phyloP scores from a whole-genome alignment of 2,113 vertebrate genomes.

The Lepidothrix coronata region DNA sequence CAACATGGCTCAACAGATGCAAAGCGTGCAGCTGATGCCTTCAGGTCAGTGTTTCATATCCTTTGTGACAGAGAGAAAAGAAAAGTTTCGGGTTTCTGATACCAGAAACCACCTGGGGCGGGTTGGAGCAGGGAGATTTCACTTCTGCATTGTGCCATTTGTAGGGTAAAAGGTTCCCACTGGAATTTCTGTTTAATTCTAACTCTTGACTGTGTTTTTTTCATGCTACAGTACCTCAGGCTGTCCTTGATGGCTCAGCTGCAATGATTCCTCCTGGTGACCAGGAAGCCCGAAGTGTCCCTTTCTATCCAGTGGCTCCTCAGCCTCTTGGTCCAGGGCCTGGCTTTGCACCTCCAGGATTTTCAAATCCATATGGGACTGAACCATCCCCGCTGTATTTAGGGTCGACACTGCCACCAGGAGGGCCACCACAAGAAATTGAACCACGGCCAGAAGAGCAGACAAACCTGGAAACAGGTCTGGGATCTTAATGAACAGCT shows the following conservation, averaged over 20 bases:
- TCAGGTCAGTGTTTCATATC: slow-evolving; percentile 79
- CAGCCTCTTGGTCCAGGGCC: slow-evolving; percentile 47
- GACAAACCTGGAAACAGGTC: slow-evolving; percentile 67
- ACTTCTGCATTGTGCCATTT: not conserved
- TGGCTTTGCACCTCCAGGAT: slow-evolving; percentile 54
- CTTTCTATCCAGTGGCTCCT: slow-evolving; percentile 76
- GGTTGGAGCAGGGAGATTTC: not conserved
- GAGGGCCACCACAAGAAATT: slow-evolving; percentile 36
- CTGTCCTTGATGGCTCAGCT: slow-evolving; percentile 74
- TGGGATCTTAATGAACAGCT: not conserved
- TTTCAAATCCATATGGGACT: slow-evolving; percentile 68
- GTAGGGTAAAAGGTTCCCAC: not conserved
- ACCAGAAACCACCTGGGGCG: not conserved
- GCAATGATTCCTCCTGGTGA: slow-evolving; percentile 54
- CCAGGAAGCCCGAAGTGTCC: slow-evolving; percentile 60
- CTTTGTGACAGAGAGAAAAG: not conserved
- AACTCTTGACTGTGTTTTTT: not conserved
- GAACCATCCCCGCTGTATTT: slow-evolving; percentile 67
- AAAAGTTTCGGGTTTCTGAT: not conserved
- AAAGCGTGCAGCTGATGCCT: slow-evolving; percentile 84
- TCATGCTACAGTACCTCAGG: slow-evolving; percentile 75
- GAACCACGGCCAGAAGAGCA: slow-evolving; percentile 53
- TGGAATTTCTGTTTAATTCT: not conserved
- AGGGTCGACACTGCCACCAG: slow-evolving; percentile 53
- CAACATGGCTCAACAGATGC: slow-evolving; percentile 62